Percentiles rank a stretch among this genome's conserved stretches.
phyloP scores from a whole-genome alignment of 2,888 invertebrate genomes.

The Aproaerema taeniolella region DNA sequence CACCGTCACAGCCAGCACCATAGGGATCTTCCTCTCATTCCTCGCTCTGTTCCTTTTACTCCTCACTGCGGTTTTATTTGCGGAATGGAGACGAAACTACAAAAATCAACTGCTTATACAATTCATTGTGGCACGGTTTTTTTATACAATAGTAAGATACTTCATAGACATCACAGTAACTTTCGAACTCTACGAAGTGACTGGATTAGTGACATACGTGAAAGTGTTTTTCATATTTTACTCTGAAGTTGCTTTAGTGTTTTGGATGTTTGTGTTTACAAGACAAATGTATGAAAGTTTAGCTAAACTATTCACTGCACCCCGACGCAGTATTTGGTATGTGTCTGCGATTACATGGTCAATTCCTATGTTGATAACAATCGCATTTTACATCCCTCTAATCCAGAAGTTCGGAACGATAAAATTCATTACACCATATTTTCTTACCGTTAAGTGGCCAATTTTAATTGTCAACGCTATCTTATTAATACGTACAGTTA shows the following conservation, averaged over 20 bases:
- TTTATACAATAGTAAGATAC: conserved; percentile 44
- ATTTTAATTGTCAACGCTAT: conserved; percentile 43
- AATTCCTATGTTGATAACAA: too few relatives aligned
- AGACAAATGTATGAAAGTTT: conserved; percentile 52
- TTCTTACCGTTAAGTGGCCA: conserved; percentile 51
- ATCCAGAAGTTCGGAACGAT: too few relatives aligned
- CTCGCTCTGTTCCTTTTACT: conserved; percentile 42
- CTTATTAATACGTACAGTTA: conserved; percentile 40
- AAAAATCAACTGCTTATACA: conserved; percentile 62
- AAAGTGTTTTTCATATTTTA: conserved; percentile 12
- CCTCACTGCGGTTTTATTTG: conserved; percentile 45
- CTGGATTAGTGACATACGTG: conserved; percentile 20
- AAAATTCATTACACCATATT: too few relatives aligned
- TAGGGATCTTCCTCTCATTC: conserved; percentile 44
- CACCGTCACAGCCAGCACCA: conserved; percentile 35
- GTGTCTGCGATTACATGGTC: conserved; percentile 45
- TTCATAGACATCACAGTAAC: conserved; percentile 31
- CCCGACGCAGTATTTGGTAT: conserved; percentile 33
- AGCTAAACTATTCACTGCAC: conserved; percentile 45
- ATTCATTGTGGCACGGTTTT: conserved; percentile 52
- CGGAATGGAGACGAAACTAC: conserved; percentile 53
- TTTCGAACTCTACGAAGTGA: conserved; percentile 5
- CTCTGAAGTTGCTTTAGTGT: conserved; percentile 45
- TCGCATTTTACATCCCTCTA: too few relatives aligned
- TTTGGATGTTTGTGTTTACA: conserved; percentile 61